phyloP scores from a whole-genome alignment of 2,888 invertebrate species.

The Slavum lentiscoides region DNA sequence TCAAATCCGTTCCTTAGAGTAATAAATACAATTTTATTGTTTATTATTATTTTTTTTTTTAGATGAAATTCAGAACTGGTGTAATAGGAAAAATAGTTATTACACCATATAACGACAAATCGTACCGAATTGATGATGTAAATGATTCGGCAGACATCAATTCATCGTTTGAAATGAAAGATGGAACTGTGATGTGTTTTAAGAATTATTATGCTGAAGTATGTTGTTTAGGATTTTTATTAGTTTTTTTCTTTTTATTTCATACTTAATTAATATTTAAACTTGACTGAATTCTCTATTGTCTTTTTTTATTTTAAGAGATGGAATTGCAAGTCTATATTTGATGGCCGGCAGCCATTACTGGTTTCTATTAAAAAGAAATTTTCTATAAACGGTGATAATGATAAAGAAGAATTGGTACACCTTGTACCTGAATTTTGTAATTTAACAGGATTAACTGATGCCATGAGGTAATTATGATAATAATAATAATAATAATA shows the following conservation, averaged over 20 bases:
- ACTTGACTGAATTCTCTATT: neutral
- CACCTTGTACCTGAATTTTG: constrained; percentile 84
- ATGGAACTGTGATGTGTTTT: constrained; percentile 64
- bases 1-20: too few relatives aligned
- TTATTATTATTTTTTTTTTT: constrained; percentile 51
- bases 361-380: constrained; percentile 71
- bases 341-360: constrained; percentile 72
- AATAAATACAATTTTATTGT: too few relatives aligned
- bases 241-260: too few relatives aligned
- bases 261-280: neutral
- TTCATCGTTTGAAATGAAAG: constrained; percentile 67
- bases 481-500: too few relatives aligned
- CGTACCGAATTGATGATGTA: constrained; percentile 75
- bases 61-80: constrained; percentile 54
- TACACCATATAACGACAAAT: constrained; percentile 77
- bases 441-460: constrained; percentile 78
- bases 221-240: constrained; percentile 6
- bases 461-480: constrained; percentile 64
- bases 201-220: constrained; percentile 67
- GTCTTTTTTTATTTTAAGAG: constrained; percentile 61
- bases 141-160: constrained; percentile 67
- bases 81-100: constrained; percentile 67
- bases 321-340: constrained; percentile 69
- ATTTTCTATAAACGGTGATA: constrained; percentile 59
- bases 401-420: constrained; percentile 71